These are phyloP conservation scores for Petromus typicus DNA, from an alignment of 2,113 vertebrate genomes.

Conservation along the genomic window DNA sequence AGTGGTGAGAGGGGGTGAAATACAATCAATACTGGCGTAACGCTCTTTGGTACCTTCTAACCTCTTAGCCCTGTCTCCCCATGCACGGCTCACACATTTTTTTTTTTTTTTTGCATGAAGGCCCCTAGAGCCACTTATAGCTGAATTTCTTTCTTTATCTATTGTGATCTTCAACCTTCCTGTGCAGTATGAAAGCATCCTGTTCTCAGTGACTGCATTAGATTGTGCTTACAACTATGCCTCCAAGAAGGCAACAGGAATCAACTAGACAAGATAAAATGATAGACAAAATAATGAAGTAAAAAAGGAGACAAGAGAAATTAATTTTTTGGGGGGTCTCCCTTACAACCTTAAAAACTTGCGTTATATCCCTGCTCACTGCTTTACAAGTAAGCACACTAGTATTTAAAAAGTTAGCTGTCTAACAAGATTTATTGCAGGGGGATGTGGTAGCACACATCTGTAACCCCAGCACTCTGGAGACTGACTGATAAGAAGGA, in stretches of 20 bases:
- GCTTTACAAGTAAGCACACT: background rate
- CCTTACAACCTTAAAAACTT: background rate
- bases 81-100: background rate
- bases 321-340: background rate
- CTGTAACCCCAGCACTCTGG: background rate
- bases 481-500: background rate
- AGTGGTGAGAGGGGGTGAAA: background rate
- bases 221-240: background rate
- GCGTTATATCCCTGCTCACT: background rate
- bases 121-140: background rate
- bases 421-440: background rate
- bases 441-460: too few species aligned
- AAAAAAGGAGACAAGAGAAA: background rate
- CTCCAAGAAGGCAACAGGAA: background rate
- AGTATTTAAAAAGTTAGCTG: background rate
- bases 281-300: background rate
- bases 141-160: background rate
- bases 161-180: background rate
- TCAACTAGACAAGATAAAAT: background rate
- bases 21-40: background rate
- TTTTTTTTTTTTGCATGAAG: background rate
- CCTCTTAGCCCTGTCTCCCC: background rate
- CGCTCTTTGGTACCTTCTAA: background rate
- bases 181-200: background rate
- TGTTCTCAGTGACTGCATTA: background rate